Percentiles rank a stretch among this genome's conserved stretches.
These are phyloP conservation scores for Vicugna pacos DNA, from an alignment of 2,113 vertebrate species.

Conservation along the genomic window DNA sequence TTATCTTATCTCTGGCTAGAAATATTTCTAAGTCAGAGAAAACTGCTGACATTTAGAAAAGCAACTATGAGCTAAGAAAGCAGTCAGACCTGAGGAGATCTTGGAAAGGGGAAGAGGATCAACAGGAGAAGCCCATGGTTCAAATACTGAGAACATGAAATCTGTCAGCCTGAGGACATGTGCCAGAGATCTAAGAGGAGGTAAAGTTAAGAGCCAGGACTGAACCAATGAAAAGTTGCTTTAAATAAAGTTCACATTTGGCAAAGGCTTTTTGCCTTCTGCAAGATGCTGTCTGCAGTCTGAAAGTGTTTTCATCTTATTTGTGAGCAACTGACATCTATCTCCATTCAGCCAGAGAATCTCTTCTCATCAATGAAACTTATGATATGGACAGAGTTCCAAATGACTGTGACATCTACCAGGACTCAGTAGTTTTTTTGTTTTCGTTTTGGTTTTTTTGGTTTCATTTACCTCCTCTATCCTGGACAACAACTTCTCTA, in stretches of 20 bases:
- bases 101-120: slow-evolving; percentile 59
- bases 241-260: neutral
- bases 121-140: slow-evolving; percentile 55
- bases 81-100: neutral
- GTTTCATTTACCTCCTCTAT: slow-evolving; percentile 54
- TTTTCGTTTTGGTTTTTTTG: neutral
- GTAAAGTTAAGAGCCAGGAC: neutral
- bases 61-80: neutral
- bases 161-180: neutral
- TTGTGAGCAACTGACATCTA: slow-evolving; percentile 66
- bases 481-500: slow-evolving; percentile 51
- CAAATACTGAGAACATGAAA: slow-evolving; percentile 33
- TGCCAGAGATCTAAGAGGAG: neutral
- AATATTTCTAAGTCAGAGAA: slow-evolving; percentile 64
- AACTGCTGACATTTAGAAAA: slow-evolving; percentile 69
- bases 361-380: slow-evolving; percentile 58
- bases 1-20: neutral
- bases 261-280: slow-evolving; percentile 38
- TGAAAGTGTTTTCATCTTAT: slow-evolving; percentile 74
- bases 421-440: neutral
- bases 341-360: slow-evolving; percentile 67
- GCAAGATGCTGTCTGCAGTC: neutral
- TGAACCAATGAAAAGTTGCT: neutral
- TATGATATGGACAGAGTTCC: slow-evolving; percentile 71
- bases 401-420: slow-evolving; percentile 67